Evolutionary conservation across 2,113 vertebrate species (phyloP).

Genomic region (Ia io): DNA sequence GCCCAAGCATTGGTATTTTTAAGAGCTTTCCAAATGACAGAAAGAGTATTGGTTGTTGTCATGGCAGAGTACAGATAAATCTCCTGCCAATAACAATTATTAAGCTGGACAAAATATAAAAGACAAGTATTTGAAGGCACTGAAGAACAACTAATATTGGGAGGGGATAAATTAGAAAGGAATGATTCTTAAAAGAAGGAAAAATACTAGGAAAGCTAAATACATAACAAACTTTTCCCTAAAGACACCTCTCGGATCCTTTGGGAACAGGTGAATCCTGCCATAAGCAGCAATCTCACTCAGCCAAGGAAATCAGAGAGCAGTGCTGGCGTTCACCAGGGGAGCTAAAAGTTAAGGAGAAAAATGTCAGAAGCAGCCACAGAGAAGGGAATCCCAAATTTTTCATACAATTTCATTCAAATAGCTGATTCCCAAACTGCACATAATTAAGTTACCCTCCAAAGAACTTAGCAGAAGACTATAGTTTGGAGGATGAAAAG

Average conservation of each 20-base stretch:
- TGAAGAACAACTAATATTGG: neutral
- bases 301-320: neutral
- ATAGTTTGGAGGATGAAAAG: neutral
- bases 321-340: neutral
- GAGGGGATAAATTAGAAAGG: neutral
- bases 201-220: neutral
- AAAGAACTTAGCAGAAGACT: neutral
- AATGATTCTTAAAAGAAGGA: neutral
- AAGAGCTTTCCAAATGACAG: constrained; percentile 59
- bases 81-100: constrained; percentile 49
- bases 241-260: neutral
- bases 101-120: constrained; percentile 38
- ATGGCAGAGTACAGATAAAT: constrained; percentile 48
- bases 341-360: neutral
- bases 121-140: neutral
- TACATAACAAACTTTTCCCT: neutral
- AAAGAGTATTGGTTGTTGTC: constrained; percentile 44
- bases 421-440: neutral
- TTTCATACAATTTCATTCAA: neutral
- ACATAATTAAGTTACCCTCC: neutral
- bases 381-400: neutral
- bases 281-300: neutral
- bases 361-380: neutral
- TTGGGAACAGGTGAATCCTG: neutral
- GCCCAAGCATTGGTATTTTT: constrained; percentile 56